phyloP scores from a whole-genome alignment of 1,140 invertebrate genomes.

The Anagrus nilaparvatae region DNA sequence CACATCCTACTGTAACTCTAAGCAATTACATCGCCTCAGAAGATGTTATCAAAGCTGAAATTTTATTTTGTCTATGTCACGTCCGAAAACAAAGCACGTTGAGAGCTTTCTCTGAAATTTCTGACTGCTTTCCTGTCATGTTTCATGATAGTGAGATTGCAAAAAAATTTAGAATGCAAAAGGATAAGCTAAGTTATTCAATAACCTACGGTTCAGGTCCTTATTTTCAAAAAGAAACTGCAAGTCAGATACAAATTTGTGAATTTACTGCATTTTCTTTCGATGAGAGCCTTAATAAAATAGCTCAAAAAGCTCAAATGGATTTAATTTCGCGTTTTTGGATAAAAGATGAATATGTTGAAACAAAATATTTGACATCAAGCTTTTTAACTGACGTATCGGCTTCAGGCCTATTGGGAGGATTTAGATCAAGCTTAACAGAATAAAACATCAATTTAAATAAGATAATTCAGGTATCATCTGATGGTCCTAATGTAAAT shows the following conservation, averaged over 20 bases:
- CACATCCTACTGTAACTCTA: too few species aligned
- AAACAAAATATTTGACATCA: neutral
- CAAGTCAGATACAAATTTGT: neutral
- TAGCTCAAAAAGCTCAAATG: neutral
- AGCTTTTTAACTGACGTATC: neutral
- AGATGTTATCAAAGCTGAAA: neutral
- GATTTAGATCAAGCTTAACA: neutral
- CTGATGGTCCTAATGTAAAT: neutral
- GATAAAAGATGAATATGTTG: neutral
- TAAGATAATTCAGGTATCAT: neutral
- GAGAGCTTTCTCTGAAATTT: neutral
- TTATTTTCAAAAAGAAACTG: neutral
- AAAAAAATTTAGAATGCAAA: neutral
- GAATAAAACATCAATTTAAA: neutral
- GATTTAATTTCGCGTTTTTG: neutral
- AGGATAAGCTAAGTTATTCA: neutral
- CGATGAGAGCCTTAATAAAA: neutral
- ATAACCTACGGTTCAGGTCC: slow-evolving; percentile 1
- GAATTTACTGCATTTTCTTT: neutral
- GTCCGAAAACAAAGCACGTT: neutral
- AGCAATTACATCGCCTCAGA: neutral
- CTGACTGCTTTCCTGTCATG: neutral
- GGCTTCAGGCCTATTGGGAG: neutral
- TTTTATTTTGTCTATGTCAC: neutral
- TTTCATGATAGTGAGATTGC: neutral